A percentile compares a stretch with the other conserved stretches of the same genome.
phyloP scores from a whole-genome alignment of 1,140 invertebrate species.

The Bicyclus anynana region DNA sequence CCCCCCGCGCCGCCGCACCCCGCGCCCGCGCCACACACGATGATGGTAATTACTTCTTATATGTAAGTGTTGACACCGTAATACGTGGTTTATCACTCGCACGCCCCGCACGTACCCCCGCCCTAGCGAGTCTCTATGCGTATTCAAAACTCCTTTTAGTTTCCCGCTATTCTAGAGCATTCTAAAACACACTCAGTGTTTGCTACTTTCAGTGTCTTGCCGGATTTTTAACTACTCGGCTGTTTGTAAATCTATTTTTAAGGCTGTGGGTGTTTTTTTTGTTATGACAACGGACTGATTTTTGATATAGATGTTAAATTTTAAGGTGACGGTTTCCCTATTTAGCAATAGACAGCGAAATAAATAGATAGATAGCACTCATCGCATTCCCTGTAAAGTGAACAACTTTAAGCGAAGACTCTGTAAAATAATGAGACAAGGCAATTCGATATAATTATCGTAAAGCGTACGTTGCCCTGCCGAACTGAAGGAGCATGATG shows the following conservation, averaged over 20 bases:
- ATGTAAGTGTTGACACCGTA: conserved; percentile 80
- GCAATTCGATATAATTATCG: too few species aligned
- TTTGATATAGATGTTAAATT: background rate
- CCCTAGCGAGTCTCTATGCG: conserved; percentile 19
- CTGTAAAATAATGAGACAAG: too few species aligned
- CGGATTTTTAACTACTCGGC: background rate
- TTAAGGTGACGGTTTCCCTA: background rate
- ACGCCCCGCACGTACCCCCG: conserved; percentile 52
- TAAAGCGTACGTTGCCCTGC: too few species aligned
- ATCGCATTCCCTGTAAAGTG: too few species aligned
- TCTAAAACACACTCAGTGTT: background rate
- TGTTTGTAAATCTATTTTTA: background rate
- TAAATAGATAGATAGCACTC: too few species aligned
- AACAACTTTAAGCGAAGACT: too few species aligned
- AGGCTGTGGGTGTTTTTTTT: background rate
- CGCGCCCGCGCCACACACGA: conserved; percentile 76
- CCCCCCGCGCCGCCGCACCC: conserved; percentile 63
- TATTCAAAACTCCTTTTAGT: conserved; percentile 2
- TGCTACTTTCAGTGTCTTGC: background rate
- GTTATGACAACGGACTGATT: background rate
- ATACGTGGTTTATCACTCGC: conserved; percentile 56
- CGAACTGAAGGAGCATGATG: too few species aligned
- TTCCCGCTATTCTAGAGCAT: background rate
- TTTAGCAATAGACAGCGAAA: too few species aligned
- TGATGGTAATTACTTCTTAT: conserved; percentile 84